Percentiles rank a stretch among this genome's conserved stretches.
Evolutionary conservation across 1,140 invertebrate species (phyloP).

Genomic region (Aplysia californica): DNA sequence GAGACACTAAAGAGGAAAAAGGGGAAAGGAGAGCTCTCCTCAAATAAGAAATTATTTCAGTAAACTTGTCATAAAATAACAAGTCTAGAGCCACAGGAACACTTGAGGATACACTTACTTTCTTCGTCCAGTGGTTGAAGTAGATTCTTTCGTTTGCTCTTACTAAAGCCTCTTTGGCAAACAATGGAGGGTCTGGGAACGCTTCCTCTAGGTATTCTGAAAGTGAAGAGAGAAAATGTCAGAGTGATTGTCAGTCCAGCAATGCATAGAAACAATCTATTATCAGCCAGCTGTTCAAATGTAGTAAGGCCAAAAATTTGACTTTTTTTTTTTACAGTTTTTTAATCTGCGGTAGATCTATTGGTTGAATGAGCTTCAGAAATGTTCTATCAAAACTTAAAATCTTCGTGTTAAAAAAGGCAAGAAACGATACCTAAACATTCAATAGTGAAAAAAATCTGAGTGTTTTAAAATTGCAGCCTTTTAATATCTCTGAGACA

Average conservation of each 20-base stretch:
- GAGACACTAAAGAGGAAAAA: too few relatives aligned
- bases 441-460: background rate
- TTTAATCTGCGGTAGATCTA: too few relatives aligned
- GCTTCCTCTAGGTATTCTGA: slow-evolving; percentile 84
- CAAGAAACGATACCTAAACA: background rate
- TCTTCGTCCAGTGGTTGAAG: slow-evolving; percentile 39
- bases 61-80: too few relatives aligned
- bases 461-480: background rate
- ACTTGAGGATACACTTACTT: slow-evolving; percentile 20
- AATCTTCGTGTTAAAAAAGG: background rate
- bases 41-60: too few relatives aligned
- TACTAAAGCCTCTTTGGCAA: slow-evolving; percentile 16
- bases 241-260: too few relatives aligned
- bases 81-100: too few relatives aligned
- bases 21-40: too few relatives aligned
- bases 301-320: too few relatives aligned
- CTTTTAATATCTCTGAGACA: too few relatives aligned
- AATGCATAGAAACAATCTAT: too few relatives aligned
- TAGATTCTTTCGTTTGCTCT: slow-evolving; percentile 34
- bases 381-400: background rate
- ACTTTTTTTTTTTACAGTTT: too few relatives aligned
- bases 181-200: slow-evolving; percentile 69
- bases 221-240: background rate
- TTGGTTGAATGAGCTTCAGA: background rate
- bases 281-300: too few relatives aligned